These are phyloP conservation scores for Podarcis muralis DNA, from an alignment of 2,113 vertebrate species.

Conservation along the genomic window DNA sequence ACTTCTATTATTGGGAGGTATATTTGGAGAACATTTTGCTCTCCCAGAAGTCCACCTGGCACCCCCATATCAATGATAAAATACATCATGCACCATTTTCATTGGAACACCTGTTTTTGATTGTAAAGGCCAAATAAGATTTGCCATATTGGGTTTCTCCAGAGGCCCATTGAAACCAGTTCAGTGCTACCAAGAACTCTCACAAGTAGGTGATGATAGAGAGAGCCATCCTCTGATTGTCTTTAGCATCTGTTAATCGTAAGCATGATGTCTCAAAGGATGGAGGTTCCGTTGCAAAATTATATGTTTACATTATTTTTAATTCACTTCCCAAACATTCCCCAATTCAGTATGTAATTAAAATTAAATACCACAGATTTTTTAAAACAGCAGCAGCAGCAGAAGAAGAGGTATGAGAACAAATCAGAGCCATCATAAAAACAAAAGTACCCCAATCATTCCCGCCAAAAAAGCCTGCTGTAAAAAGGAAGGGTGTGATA, in stretches of 20 bases:
- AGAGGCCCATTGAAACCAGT: not conserved
- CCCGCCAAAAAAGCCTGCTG: too few species aligned
- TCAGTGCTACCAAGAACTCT: not conserved
- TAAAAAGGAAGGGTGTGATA: too few species aligned
- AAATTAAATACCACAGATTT: not conserved
- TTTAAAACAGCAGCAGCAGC: too few species aligned
- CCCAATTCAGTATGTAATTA: not conserved
- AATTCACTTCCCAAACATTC: not conserved
- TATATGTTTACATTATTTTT: not conserved
- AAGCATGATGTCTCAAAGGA: not conserved
- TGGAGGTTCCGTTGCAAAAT: not conserved
- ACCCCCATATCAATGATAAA: not conserved
- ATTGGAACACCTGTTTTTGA: not conserved
- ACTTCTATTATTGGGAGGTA: conserved; percentile 13
- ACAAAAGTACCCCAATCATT: not conserved
- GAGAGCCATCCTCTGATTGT: not conserved
- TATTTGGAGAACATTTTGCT: not conserved
- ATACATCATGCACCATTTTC: not conserved
- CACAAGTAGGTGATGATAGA: not conserved
- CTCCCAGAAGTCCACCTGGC: not conserved
- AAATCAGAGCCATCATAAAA: not conserved
- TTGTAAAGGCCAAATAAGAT: not conserved
- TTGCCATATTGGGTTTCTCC: not conserved
- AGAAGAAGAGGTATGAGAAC: not conserved
- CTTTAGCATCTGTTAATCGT: not conserved